A percentile compares a stretch with the other conserved stretches of the same genome.
These are phyloP conservation scores for Passerina amoena DNA, from an alignment of 2,113 vertebrate species.

Conservation along the genomic window DNA sequence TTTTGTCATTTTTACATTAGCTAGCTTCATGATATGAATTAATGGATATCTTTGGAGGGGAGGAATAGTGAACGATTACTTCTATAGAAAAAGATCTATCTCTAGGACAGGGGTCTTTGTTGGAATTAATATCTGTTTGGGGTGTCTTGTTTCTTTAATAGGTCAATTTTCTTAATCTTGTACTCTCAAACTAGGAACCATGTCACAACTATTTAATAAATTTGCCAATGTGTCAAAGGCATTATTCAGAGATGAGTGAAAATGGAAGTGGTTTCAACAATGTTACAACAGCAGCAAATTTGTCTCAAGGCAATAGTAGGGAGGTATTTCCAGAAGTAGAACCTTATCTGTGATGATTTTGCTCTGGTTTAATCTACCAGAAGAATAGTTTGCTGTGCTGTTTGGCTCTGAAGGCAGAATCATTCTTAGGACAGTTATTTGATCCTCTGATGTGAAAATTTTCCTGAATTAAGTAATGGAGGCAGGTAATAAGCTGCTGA, in stretches of 20 bases:
- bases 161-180: background rate
- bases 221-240: background rate
- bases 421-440: background rate
- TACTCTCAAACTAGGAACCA: background rate
- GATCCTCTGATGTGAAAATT: background rate
- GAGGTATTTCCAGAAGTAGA: background rate
- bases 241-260: conserved; percentile 6
- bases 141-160: background rate
- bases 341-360: background rate
- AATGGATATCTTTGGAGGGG: background rate
- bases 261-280: background rate
- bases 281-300: background rate
- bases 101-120: background rate
- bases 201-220: background rate
- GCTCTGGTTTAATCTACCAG: background rate
- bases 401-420: background rate
- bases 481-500: background rate
- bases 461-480: background rate
- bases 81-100: background rate
- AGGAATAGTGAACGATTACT: background rate
- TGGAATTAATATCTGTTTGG: background rate
- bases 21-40: background rate
- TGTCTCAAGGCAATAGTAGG: background rate
- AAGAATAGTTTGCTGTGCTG: background rate
- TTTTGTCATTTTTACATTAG: background rate